These are phyloP conservation scores for Onychorhynchus coronatus DNA, from an alignment of 2,113 vertebrate species.

Conservation along the genomic window DNA sequence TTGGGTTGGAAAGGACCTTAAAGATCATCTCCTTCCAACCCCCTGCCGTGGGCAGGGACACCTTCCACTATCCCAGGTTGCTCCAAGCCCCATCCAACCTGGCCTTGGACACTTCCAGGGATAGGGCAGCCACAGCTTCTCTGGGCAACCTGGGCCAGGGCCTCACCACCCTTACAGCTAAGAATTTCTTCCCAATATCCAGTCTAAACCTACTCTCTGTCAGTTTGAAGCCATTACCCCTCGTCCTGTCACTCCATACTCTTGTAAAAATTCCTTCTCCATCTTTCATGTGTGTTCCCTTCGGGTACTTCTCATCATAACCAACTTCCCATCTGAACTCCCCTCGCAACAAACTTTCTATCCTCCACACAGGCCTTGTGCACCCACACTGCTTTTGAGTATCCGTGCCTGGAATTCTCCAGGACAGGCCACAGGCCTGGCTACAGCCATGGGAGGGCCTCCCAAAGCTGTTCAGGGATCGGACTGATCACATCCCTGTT, in stretches of 20 bases:
- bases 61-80: fast-evolving
- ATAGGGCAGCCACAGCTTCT: neutral
- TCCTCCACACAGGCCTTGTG: neutral
- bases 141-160: neutral
- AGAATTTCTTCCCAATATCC: neutral
- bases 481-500: fast-evolving
- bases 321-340: neutral
- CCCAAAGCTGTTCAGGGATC: neutral
- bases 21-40: neutral
- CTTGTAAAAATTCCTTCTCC: neutral
- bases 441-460: neutral
- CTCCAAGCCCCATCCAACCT: neutral
- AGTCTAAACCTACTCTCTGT: neutral
- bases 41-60: neutral
- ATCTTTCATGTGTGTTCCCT: neutral
- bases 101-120: neutral
- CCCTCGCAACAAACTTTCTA: neutral
- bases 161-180: neutral
- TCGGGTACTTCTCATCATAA: neutral
- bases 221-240: neutral
- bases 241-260: neutral
- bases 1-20: neutral
- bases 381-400: neutral
- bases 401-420: neutral
- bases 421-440: neutral